These are phyloP conservation scores for Microctonus aethiopoides DNA, from an alignment of 2,888 invertebrate genomes.

Conservation along the genomic window DNA sequence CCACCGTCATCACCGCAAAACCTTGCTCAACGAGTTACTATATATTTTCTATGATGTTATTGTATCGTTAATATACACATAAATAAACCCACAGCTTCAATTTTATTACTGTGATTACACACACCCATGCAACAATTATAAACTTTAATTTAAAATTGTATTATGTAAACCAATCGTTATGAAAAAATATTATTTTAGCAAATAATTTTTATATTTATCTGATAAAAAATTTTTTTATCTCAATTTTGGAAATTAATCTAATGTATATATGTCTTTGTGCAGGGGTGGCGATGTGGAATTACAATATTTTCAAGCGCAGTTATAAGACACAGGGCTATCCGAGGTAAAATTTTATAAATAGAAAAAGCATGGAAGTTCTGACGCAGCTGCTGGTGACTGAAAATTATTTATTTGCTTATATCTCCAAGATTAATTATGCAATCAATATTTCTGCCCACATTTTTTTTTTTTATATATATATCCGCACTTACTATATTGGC, in stretches of 20 bases:
- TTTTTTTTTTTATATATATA: not conserved
- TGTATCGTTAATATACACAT: not conserved
- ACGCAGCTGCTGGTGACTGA: slow-evolving; percentile 39
- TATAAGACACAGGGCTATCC: slow-evolving; percentile 34
- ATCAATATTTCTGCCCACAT: slow-evolving; percentile 31
- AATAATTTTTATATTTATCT: no score
- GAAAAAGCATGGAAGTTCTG: slow-evolving; percentile 31
- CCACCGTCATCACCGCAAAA: slow-evolving; percentile 49
- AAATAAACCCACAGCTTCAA: not conserved
- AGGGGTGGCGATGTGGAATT: slow-evolving; percentile 13
- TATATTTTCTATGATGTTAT: slow-evolving; percentile 7
- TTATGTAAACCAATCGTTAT: not conserved
- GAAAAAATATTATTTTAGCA: no score
- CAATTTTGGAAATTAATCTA: not conserved
- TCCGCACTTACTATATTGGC: not conserved
- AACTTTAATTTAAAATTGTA: not conserved
- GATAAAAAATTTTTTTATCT: no score
- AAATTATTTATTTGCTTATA: slow-evolving; percentile 56
- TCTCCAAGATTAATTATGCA: slow-evolving; percentile 36
- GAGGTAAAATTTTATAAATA: slow-evolving; percentile 50
- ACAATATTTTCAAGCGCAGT: slow-evolving; percentile 27
- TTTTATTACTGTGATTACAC: not conserved
- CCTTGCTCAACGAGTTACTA: slow-evolving; percentile 43
- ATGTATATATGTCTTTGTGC: not conserved
- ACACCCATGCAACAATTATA: not conserved